phyloP scores from a whole-genome alignment of 2,113 vertebrate species.

The Dicerorhinus sumatrensis region DNA sequence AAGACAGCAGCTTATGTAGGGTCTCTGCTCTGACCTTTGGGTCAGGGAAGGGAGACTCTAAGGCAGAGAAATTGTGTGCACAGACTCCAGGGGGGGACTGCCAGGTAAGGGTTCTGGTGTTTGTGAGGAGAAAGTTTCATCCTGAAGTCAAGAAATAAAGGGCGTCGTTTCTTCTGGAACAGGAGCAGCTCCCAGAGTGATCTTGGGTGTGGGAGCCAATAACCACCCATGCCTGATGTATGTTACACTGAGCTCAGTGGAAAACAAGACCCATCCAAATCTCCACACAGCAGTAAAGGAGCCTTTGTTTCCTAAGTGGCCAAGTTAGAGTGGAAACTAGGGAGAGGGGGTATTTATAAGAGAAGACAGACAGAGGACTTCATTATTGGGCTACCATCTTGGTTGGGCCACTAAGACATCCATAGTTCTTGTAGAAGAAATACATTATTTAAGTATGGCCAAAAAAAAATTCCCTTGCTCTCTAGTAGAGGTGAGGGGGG shows the following conservation, averaged over 20 bases:
- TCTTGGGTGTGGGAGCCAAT: background rate
- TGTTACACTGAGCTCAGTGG: background rate
- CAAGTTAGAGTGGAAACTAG: background rate
- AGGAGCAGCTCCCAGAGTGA: background rate
- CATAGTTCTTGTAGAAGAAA: conserved; percentile 1
- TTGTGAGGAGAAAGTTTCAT: background rate
- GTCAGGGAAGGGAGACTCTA: background rate
- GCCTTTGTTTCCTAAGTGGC: background rate
- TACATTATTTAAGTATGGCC: background rate
- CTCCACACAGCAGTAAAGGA: background rate
- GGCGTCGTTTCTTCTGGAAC: background rate
- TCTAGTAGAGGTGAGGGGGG: background rate
- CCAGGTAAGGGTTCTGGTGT: background rate
- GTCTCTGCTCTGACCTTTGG: background rate
- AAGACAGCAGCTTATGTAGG: background rate
- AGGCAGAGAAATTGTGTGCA: background rate
- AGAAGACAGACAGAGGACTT: background rate
- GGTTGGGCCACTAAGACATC: background rate
- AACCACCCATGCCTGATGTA: background rate
- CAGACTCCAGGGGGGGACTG: background rate
- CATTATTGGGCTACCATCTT: background rate
- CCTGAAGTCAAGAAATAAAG: background rate
- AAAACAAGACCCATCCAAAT: background rate
- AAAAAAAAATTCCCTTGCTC: background rate
- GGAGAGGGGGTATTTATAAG: background rate